phyloP scores from a whole-genome alignment of 2,797 vertebrate species.

The Crenichthys baileyi region DNA sequence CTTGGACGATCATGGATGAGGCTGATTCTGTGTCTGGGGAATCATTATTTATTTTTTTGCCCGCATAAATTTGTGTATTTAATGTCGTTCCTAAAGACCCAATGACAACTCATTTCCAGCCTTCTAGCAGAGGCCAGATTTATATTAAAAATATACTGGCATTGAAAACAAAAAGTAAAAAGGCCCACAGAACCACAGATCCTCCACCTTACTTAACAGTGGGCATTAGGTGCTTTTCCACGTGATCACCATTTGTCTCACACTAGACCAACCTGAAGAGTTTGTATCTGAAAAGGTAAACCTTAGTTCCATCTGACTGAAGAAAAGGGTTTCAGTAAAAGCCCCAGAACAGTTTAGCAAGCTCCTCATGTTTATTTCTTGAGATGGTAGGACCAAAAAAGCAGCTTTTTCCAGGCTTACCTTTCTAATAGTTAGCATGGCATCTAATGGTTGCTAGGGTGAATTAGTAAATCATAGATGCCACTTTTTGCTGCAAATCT shows the following conservation, averaged over 20 bases:
- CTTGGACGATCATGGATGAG: not conserved
- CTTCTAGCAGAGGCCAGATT: not conserved
- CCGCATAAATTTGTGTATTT: not conserved
- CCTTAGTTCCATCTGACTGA: not conserved
- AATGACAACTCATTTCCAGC: not conserved
- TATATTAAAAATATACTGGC: not conserved
- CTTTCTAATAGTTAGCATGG: too few species aligned
- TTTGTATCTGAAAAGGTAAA: too few species aligned
- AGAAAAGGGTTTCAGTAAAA: not conserved
- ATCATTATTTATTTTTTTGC: too few species aligned
- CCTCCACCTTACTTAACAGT: not conserved
- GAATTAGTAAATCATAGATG: too few species aligned
- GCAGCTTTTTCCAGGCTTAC: not conserved
- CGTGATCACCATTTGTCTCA: not conserved
- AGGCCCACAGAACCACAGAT: too few species aligned
- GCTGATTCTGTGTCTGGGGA: too few species aligned
- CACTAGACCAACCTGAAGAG: too few species aligned
- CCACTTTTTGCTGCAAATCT: too few species aligned
- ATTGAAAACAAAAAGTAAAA: not conserved
- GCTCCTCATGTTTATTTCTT: not conserved
- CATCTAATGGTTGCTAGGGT: too few species aligned
- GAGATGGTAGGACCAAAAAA: not conserved
- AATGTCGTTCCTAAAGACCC: not conserved
- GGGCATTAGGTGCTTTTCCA: not conserved
- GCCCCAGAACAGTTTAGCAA: not conserved